Base-by-base conservation (phyloP, 1,140 invertebrate species). In the Diploscapter pachys region DNA sequence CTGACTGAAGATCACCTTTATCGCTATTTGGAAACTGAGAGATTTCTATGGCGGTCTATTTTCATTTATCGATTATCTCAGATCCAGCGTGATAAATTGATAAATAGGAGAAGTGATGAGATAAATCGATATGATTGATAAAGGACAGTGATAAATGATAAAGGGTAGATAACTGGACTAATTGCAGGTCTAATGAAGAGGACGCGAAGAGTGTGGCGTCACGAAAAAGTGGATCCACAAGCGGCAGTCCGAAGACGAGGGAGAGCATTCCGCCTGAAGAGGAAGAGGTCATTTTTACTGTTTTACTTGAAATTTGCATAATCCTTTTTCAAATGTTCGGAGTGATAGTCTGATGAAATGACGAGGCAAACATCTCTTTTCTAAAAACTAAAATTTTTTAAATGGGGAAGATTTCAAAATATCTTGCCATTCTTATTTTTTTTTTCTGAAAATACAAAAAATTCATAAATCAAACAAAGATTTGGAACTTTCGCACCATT, bases 121-220 rank as follows among this genome's bases (percentile, higher is more conserved):
- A 11, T 31, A 59, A 59, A 11, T 59, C 31, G 31, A 31, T 31
- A 31, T 59, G 57, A 31, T 31, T 31, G 9, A 59, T 11, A 59
- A 59, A 59, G 57, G 57, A 11, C 57, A 59, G 31, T 11, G 9
- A 11, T 31, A 65, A 50, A 31, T 50, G 9, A 31, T 31, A 31
- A 65, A 73, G 11, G 52, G 13, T 9, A 9, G 51, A 73, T 49
- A 57, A 63, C 48, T 73, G 31, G 31, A 1, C 71, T 76, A 51
- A 53, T 62, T 75, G 49, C 55, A 83, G 83, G 69, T 72, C 68
- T 55, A 84, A 85, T 67, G 83, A 84, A 75, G 76, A 81, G 52
- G 83, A 84, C 54, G 75, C 70, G 6, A 69, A 82, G 56, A 82
- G 80, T 75, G 79, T 84, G 4, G 77, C 83, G 13, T 85, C 83